Base-by-base conservation (phyloP, 2,888 invertebrate genomes). In the Ophonus ardosiacus region DNA sequence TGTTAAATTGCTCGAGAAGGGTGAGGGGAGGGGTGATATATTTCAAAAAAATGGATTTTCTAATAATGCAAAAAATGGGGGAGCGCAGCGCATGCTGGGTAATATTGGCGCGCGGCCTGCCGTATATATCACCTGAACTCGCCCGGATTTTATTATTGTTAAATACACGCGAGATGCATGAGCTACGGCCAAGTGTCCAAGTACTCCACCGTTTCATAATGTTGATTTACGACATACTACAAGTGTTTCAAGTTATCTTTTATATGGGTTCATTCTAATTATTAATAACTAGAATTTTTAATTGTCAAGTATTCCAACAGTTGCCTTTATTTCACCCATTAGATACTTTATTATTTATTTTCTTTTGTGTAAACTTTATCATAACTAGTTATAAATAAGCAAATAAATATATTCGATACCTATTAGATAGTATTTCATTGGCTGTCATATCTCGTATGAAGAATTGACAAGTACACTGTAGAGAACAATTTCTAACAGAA, bases 41-140 rank as follows among this genome's bases (percentile, higher is more conserved):
- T 84, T 78, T 21, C 13, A 56, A 59, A 78, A 81, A 84, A 78
- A 78, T 59, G 51, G 84, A 78, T 78, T 84, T 63, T 84, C 63
- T 84, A 84, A 84, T 84, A 84, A 84, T 63, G 84, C 84, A 78
- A 84, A 84, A 76, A 84, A 68, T 63, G 65, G 24, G 43, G 31
- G 57, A 56, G 56, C 31, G 65, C 40, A 43, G 74, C 56, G n/a
- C 68, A 21, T 7, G n/a, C 43, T 15, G 38, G 56, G 78, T 61
- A 83, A 83, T 83, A 83, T 83, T 40, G 83, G 17, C 31, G 74
- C 59, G 76, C 74, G 57, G 43, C 78, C 21, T 78, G 78, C 31
- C 61, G 57, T 59, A 78, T 74, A 83, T 71, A 74, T 74, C 74
- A 83, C 74, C 83, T 74, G 74, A 81, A 68, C 51, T 43, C 68